phyloP scores from a whole-genome alignment of 2,888 invertebrate genomes.

The Lasioglossum pauxillum region DNA sequence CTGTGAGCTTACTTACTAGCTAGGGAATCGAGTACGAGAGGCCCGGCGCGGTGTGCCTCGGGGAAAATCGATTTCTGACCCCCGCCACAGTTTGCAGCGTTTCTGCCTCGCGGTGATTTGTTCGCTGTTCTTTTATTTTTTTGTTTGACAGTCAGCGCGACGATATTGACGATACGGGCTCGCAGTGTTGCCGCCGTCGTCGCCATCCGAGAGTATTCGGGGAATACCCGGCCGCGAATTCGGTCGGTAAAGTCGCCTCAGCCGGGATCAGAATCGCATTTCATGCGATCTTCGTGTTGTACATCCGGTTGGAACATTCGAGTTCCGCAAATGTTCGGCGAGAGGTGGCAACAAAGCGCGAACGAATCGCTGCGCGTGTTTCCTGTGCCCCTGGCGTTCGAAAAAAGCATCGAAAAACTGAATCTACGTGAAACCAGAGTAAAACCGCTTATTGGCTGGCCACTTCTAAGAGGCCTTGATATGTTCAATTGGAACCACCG shows the following conservation, averaged over 20 bases:
- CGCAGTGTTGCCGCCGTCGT: slow-evolving; percentile 32
- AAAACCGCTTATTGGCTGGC: slow-evolving; percentile 75
- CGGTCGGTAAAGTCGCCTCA: slow-evolving; percentile 22
- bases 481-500: slow-evolving; percentile 79
- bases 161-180: slow-evolving; percentile 38
- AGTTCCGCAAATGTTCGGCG: neutral
- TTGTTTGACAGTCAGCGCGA: neutral
- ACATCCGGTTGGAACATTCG: neutral
- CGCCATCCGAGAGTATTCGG: neutral
- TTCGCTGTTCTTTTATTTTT: slow-evolving; percentile 25
- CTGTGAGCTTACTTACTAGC: slow-evolving; percentile 58
- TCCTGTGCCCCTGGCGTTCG: slow-evolving; percentile 37
- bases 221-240: neutral
- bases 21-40: slow-evolving; percentile 67
- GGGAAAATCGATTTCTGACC: slow-evolving; percentile 75
- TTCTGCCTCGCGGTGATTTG: slow-evolving; percentile 52
- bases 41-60: slow-evolving; percentile 39
- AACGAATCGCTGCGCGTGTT: slow-evolving; percentile 49
- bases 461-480: slow-evolving; percentile 76
- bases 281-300: neutral
- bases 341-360: slow-evolving; percentile 52
- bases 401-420: slow-evolving; percentile 75
- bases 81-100: slow-evolving; percentile 65
- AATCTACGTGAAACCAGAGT: slow-evolving; percentile 74
- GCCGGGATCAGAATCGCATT: neutral